These are phyloP conservation scores for Mirounga angustirostris DNA, from an alignment of 2,113 vertebrate species.

Conservation along the genomic window DNA sequence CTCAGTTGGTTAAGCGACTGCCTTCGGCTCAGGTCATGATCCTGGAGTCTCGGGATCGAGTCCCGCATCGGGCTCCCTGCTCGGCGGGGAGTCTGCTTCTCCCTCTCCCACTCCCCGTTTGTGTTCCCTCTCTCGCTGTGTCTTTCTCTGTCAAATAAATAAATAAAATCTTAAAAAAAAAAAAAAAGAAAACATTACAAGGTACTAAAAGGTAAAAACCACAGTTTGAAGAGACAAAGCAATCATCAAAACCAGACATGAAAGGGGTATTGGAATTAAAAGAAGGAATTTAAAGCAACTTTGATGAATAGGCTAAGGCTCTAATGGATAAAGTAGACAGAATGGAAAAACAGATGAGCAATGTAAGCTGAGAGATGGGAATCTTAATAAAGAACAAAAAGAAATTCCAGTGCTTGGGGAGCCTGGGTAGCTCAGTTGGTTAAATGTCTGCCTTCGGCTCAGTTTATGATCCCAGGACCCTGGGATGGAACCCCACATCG, in stretches of 20 bases:
- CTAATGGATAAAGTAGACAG: neutral
- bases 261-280: neutral
- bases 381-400: neutral
- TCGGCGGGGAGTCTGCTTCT: no score
- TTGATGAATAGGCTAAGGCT: neutral
- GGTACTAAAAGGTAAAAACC: neutral
- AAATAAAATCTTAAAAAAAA: no score
- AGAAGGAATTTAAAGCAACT: neutral
- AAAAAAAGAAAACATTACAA: neutral
- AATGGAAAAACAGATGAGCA: neutral
- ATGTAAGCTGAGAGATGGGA: neutral
- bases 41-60: no score
- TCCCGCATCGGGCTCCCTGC: no score
- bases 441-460: neutral
- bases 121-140: no score
- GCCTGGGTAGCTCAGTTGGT: neutral
- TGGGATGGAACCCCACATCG: neutral
- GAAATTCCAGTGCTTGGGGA: no score
- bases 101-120: no score
- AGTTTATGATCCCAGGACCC: neutral
- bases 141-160: no score
- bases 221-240: neutral
- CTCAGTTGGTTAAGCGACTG: no score
- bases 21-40: no score
- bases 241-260: neutral